phyloP scores from a whole-genome alignment of 2,797 vertebrate species.

The Apogon hyalosoma region DNA sequence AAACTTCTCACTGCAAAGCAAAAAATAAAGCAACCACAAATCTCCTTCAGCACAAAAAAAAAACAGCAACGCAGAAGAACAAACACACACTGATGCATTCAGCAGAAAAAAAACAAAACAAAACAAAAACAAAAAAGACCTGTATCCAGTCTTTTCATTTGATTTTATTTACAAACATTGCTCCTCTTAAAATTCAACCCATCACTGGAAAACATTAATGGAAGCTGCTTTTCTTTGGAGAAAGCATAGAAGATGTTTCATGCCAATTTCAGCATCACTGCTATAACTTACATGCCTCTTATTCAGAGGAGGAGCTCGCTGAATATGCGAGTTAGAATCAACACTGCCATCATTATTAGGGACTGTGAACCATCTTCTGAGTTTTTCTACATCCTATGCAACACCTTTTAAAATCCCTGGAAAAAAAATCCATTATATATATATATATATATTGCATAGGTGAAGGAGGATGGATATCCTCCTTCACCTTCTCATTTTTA shows the following conservation, averaged over 20 bases:
- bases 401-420: too few relatives aligned
- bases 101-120: neutral
- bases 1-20: constrained; percentile 13
- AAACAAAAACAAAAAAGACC: too few relatives aligned
- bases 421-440: neutral
- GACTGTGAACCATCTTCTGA: too few relatives aligned
- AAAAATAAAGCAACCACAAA: constrained; percentile 3
- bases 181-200: neutral
- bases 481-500: neutral
- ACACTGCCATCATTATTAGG: neutral
- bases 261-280: neutral
- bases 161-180: too few relatives aligned
- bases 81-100: neutral
- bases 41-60: neutral
- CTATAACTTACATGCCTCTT: neutral
- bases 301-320: neutral
- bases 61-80: neutral
- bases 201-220: neutral
- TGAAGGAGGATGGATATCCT: too few relatives aligned
- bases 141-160: neutral
- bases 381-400: too few relatives aligned
- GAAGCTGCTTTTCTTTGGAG: neutral
- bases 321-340: neutral
- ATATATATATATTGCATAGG: too few relatives aligned
- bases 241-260: constrained; percentile 6